Conservation (phyloP, 2,797 vertebrate species). For the Poecilia velifera region DNA sequence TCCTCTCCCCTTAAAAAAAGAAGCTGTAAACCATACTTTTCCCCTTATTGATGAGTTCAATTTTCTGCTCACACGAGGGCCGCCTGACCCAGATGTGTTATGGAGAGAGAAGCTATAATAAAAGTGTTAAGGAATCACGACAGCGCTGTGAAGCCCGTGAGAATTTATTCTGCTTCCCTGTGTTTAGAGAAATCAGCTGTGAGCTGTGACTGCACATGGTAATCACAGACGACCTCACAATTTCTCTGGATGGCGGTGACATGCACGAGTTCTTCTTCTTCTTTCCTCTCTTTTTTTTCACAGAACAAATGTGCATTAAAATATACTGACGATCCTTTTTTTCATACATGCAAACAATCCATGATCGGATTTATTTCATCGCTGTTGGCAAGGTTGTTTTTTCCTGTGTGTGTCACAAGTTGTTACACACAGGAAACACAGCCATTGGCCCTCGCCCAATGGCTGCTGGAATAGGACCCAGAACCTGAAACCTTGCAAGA, state of each 20-base stretch:
- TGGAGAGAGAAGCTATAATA: conserved; percentile 37
- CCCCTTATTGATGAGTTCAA: background rate
- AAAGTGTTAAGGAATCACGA: conserved; percentile 54
- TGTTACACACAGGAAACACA: no score
- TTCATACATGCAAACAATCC: background rate
- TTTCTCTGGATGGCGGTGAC: background rate
- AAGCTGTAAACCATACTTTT: background rate
- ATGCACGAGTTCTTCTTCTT: background rate
- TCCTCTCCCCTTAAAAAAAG: background rate
- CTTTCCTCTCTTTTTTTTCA: conserved; percentile 17
- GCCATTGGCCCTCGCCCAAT: background rate
- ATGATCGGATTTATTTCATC: background rate
- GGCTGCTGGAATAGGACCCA: background rate
- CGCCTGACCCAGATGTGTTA: conserved; percentile 41
- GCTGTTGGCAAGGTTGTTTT: conserved; percentile 13
- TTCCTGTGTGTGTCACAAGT: background rate
- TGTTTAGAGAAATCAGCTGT: conserved; percentile 36
- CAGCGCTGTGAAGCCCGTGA: conserved; percentile 46
- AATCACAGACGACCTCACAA: background rate
- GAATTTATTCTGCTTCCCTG: conserved; percentile 43
- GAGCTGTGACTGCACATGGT: conserved; percentile 4
- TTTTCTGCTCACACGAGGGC: conserved; percentile 17
- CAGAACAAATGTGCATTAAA: background rate
- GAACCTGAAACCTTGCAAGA: background rate
- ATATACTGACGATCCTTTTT: background rate